These are phyloP conservation scores for Nycticebus coucang DNA, from an alignment of 2,113 vertebrate species.

Conservation along the genomic window DNA sequence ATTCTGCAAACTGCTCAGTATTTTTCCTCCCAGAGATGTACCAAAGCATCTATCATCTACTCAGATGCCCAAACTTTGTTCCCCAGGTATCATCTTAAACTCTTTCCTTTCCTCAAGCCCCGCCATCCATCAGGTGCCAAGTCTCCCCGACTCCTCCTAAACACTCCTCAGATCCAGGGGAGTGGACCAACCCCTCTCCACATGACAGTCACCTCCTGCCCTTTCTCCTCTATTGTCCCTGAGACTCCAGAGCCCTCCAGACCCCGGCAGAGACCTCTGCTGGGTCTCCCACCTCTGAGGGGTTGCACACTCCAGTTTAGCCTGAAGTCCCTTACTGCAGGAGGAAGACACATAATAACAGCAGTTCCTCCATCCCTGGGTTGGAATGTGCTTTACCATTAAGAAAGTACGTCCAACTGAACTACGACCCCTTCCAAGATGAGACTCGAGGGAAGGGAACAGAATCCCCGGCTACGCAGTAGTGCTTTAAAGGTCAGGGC, in stretches of 20 bases:
- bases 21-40: background rate
- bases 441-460: background rate
- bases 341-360: accelerated
- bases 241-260: background rate
- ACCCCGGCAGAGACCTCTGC: background rate
- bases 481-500: background rate
- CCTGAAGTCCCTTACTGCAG: background rate
- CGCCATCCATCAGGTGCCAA: background rate
- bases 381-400: background rate
- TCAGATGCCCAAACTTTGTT: background rate
- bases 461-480: background rate
- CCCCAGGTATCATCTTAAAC: background rate
- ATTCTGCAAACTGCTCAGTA: background rate
- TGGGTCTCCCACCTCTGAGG: background rate
- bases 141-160: background rate
- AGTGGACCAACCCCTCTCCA: background rate
- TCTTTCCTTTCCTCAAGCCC: background rate
- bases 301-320: background rate
- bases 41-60: background rate
- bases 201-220: accelerated
- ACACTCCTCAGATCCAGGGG: background rate
- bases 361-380: background rate
- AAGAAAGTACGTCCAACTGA: background rate
- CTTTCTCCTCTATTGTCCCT: background rate
- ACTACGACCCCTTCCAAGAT: background rate